Percentiles rank a stretch among this genome's conserved stretches.
phyloP scores from a whole-genome alignment of 2,797 vertebrate genomes.

The Enteromius paludinosus region DNA sequence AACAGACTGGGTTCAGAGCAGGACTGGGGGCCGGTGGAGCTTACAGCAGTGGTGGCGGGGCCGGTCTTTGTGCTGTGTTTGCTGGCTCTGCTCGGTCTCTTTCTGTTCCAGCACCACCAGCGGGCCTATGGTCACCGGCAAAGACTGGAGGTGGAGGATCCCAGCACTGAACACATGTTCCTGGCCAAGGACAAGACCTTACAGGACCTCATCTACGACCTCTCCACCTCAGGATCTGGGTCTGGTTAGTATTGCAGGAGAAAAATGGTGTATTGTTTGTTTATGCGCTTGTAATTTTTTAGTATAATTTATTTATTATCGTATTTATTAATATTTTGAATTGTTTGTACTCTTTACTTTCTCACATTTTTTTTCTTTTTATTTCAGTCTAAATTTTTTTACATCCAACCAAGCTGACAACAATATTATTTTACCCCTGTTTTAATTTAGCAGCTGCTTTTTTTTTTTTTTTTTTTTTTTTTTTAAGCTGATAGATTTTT shows the following conservation, averaged over 20 bases:
- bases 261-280: background rate
- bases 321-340: background rate
- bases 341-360: no score
- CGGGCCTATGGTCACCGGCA: constrained; percentile 92
- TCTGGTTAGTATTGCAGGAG: constrained; percentile 80
- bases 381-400: no score
- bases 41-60: constrained; percentile 89
- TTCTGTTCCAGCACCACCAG: constrained; percentile 90
- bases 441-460: no score
- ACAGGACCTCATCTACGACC: constrained; percentile 94
- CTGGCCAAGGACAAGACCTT: constrained; percentile 93
- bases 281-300: background rate
- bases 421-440: background rate
- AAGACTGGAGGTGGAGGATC: constrained; percentile 91
- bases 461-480: no score
- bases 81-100: constrained; percentile 85
- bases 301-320: background rate
- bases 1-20: constrained; percentile 41
- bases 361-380: no score
- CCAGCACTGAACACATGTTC: constrained; percentile 92
- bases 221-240: constrained; percentile 95
- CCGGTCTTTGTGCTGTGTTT: constrained; percentile 90
- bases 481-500: no score
- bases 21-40: constrained; percentile 90
- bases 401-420: no score